Evolutionary conservation across 2,797 vertebrate species (phyloP).

Genomic region (Smutsia temminckii): DNA sequence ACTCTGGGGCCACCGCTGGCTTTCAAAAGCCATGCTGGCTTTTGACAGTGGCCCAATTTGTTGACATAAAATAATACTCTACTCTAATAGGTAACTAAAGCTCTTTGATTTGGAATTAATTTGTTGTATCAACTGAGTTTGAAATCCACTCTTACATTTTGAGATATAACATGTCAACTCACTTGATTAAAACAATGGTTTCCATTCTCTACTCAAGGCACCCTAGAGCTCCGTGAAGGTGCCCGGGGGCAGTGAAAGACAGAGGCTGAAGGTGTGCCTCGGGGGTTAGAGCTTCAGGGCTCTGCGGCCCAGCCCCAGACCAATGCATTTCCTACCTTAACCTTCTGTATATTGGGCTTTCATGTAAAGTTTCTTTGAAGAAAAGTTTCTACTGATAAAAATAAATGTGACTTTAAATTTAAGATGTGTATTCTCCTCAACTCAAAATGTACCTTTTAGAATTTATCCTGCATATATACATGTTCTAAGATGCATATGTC

Average conservation of each 20-base stretch:
- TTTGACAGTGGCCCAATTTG: not conserved
- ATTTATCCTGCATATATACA: not conserved
- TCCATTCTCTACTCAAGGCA: not conserved
- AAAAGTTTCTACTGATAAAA: not conserved
- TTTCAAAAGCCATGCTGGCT: not conserved
- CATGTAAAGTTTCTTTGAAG: not conserved
- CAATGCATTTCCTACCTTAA: not conserved
- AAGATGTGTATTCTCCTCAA: not conserved
- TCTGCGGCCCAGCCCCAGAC: not conserved
- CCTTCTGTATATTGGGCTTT: not conserved
- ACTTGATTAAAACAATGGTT: not conserved
- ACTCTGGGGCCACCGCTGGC: not conserved
- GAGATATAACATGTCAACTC: not conserved
- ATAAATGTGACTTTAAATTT: not conserved
- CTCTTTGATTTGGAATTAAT: conserved; percentile 34
- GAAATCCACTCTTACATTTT: not conserved
- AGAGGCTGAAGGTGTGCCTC: not conserved
- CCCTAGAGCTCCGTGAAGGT: not conserved
- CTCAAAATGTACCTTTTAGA: conserved; percentile 14
- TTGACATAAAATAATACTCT: not conserved
- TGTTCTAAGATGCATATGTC: not conserved
- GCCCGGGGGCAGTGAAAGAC: not conserved
- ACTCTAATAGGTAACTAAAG: not conserved
- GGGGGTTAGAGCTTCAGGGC: not conserved
- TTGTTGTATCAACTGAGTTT: not conserved